These are phyloP conservation scores for Platichthys flesus DNA, from an alignment of 2,113 vertebrate genomes.

Conservation along the genomic window DNA sequence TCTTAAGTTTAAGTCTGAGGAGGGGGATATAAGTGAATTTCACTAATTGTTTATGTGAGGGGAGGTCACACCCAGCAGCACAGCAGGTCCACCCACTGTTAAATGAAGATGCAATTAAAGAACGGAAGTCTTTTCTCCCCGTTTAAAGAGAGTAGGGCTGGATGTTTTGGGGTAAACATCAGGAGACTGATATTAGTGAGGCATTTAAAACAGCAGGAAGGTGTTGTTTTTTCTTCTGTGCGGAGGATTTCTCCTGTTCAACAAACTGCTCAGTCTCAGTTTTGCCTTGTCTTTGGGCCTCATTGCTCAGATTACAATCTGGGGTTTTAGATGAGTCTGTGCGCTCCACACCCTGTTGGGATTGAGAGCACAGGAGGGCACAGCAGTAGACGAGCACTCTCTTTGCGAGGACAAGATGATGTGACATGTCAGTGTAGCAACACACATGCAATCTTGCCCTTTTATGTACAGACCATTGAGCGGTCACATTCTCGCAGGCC, in stretches of 20 bases:
- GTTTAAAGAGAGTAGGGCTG: background rate
- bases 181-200: background rate
- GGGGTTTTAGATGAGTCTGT: background rate
- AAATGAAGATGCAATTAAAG: constrained; percentile 7
- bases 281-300: background rate
- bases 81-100: constrained; percentile 27
- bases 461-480: constrained; percentile 33
- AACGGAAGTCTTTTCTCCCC: background rate
- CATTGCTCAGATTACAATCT: background rate
- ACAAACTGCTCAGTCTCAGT: constrained; percentile 4
- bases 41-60: background rate
- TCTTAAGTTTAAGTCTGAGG: background rate
- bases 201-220: constrained; percentile 32
- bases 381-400: constrained; percentile 5
- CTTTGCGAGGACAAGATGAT: constrained; percentile 15
- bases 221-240: background rate
- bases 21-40: constrained; percentile 7
- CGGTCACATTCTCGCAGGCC: constrained; percentile 22
- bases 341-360: background rate
- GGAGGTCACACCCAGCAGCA: constrained; percentile 10
- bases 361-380: constrained; percentile 15
- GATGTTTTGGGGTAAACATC: constrained; percentile 21
- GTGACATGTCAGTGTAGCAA: constrained; percentile 26
- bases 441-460: constrained; percentile 18
- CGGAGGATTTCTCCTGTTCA: background rate